These are phyloP conservation scores for Ceratitis capitata DNA, from an alignment of 1,140 invertebrate species.

Conservation along the genomic window DNA sequence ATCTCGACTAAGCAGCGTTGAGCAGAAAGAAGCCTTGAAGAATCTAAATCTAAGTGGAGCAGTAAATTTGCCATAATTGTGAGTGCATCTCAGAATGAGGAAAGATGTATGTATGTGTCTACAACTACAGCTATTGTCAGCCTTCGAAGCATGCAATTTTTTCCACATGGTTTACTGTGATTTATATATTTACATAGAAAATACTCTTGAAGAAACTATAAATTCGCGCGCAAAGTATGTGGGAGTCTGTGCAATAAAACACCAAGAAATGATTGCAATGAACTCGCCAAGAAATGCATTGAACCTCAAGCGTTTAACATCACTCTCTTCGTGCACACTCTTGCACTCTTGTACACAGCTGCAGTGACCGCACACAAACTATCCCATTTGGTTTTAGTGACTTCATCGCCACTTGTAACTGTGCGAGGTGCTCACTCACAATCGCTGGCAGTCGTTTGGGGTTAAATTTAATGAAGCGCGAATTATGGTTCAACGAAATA, in stretches of 20 bases:
- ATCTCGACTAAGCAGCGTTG: not conserved
- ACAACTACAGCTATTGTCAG: too few species aligned
- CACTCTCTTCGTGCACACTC: conserved; percentile 40
- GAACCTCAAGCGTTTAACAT: conserved; percentile 1
- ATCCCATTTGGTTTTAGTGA: not conserved
- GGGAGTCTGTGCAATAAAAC: not conserved
- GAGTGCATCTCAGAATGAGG: not conserved
- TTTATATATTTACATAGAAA: conserved; percentile 28
- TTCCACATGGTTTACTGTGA: conserved; percentile 30
- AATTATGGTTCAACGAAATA: conserved; percentile 25
- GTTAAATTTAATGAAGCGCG: conserved; percentile 39
- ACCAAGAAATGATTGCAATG: conserved; percentile 32
- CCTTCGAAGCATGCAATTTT: not conserved
- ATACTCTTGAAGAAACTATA: conserved; percentile 26
- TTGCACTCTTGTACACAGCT: conserved; percentile 34
- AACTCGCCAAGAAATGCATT: not conserved
- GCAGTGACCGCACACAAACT: conserved; percentile 55
- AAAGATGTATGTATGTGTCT: too few species aligned
- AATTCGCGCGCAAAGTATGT: not conserved
- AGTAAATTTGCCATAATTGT: not conserved
- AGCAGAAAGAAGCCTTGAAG: not conserved
- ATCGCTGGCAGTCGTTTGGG: not conserved
- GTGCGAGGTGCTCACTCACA: too few species aligned
- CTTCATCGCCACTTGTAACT: not conserved
- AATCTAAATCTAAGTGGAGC: not conserved